A percentile compares a stretch with the other conserved stretches of the same genome.
These are phyloP conservation scores for Ctenodactylus gundi DNA, from an alignment of 2,113 vertebrate species.

Conservation along the genomic window DNA sequence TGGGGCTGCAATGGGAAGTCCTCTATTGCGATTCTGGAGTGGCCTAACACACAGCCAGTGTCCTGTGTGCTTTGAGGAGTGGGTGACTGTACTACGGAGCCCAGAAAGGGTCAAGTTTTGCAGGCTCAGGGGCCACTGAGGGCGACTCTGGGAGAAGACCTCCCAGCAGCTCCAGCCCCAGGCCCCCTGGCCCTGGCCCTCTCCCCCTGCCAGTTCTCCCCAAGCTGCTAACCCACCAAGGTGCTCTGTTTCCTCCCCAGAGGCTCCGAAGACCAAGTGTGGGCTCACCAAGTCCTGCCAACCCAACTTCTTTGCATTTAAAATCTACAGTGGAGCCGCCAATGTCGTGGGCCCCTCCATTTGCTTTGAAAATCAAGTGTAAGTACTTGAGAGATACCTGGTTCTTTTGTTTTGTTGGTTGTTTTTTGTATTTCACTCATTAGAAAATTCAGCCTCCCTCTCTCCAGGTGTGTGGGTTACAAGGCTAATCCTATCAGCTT, in stretches of 20 bases:
- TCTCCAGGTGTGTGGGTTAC: not conserved
- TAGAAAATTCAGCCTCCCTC: not conserved
- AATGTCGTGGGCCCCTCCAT: constrained; percentile 90
- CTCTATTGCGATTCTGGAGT: not conserved
- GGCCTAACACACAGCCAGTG: not conserved
- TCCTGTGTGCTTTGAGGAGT: not conserved
- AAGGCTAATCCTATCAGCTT: not conserved
- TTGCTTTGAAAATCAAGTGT: constrained; percentile 89
- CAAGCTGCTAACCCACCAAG: not conserved
- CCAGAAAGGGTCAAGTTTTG: not conserved
- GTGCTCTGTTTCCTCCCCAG: constrained; percentile 60
- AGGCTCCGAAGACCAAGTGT: constrained; percentile 77
- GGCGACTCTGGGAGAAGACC: no score
- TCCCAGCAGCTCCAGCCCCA: no score
- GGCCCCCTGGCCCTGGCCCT: no score
- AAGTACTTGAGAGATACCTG: constrained; percentile 55
- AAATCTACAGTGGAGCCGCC: constrained; percentile 87
- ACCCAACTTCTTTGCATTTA: constrained; percentile 83
- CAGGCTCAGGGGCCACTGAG: no score
- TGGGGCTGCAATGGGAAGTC: not conserved
- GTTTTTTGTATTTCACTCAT: not conserved
- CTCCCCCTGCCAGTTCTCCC: rapidly evolving
- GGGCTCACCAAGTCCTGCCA: constrained; percentile 82
- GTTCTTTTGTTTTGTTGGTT: no score
- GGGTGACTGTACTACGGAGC: rapidly evolving